Conservation (phyloP, 2,113 vertebrate species). For the Phrynocephalus versicolor region DNA sequence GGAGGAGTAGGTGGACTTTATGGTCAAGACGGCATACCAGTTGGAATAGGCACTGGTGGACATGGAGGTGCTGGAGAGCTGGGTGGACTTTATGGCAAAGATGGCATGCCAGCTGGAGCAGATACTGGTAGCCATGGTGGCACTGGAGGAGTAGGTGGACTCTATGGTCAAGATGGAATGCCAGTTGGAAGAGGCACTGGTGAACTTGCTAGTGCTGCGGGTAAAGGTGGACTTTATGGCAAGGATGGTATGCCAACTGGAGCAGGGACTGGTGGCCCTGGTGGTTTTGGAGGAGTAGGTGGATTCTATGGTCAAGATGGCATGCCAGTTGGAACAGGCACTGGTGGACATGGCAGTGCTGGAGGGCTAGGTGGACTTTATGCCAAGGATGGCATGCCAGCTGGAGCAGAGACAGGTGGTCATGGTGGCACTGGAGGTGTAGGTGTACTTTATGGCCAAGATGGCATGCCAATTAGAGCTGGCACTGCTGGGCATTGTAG, state of each 20-base stretch:
- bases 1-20: neutral
- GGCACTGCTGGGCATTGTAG: neutral
- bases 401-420: neutral
- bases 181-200: neutral
- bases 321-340: neutral
- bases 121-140: no score
- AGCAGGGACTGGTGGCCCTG: neutral
- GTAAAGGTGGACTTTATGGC: neutral
- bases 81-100: neutral
- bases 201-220: neutral
- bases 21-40: neutral
- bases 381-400: neutral
- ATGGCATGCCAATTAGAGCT: neutral
- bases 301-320: neutral
- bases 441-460: neutral
- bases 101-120: neutral
- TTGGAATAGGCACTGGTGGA: neutral
- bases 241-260: neutral
- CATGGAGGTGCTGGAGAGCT: neutral
- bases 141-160: neutral
- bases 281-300: neutral
- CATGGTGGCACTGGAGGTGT: neutral
- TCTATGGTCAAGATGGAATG: constrained; percentile 2
- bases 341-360: neutral
- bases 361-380: neutral